Base-by-base conservation (phyloP, 2,888 invertebrate genomes). In the Drosophila putrida region DNA sequence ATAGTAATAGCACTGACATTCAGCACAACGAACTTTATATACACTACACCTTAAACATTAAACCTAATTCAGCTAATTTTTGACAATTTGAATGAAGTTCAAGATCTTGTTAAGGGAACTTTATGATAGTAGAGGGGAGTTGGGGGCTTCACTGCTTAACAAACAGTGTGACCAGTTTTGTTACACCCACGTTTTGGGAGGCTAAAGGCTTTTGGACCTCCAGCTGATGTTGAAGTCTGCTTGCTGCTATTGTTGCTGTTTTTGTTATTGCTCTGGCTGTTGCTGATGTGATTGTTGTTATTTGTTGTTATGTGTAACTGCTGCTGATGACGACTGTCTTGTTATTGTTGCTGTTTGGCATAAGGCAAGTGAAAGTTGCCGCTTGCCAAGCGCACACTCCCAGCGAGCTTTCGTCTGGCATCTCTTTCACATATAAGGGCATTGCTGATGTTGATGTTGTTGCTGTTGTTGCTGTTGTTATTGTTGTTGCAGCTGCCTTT, bases 341-440 rank as follows among this genome's bases (percentile, higher is more conserved):
- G 85, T 86, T 82, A 55, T 68, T 72, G 75, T 69, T 70, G 55
- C 57, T 78, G 71, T 61, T 85, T 79, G 82, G 79, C 75, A 78
- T 78, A 88, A 84, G 88, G 88, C 83, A 80, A 90, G 90, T 90
- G 90, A 90, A 90, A 90, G 90, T 90, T 91, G 61, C 39, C 59
- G 62, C 66, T 75, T 75, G 75, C 60, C 68, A 73, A 62, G 74
- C 69, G 36, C 55, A 75, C 68, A 58, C 70, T 67, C 79, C 62
- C 75, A 70, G 75, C 70, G 70, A 70, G 75, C 78, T 77, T 77
- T 77, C 75, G 72, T 80, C 84, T 78, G 50, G 58, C 73, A 83
- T 72, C 80, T 79, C 73, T 70, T 47, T 72, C 64, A 62, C 89
- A 75, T 89, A 89, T 89, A 85, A 89, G 85, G 85, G 88, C 80